Evolutionary conservation across 2,797 vertebrate genomes (phyloP).

Genomic region (Xyrichtys novacula): DNA sequence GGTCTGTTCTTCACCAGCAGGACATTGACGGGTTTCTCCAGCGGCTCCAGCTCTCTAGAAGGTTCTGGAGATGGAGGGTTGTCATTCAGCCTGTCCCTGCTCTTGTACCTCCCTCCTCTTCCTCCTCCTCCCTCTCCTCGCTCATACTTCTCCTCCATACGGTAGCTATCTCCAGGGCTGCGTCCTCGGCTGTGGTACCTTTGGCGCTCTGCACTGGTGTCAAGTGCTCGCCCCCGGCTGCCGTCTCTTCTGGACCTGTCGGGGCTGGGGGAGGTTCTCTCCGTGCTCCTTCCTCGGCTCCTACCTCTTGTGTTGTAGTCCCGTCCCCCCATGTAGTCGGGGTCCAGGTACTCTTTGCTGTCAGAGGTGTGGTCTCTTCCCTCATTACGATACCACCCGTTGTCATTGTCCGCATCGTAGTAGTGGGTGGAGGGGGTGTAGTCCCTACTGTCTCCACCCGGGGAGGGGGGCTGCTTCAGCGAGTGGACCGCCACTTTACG

Average conservation of each 20-base stretch:
- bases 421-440: slow-evolving; percentile 87
- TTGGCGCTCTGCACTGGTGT: slow-evolving; percentile 64
- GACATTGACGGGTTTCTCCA: slow-evolving; percentile 88
- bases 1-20: slow-evolving; percentile 91
- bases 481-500: slow-evolving; percentile 85
- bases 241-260: slow-evolving; percentile 68
- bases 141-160: slow-evolving; percentile 82
- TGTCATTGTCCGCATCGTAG: slow-evolving; percentile 89
- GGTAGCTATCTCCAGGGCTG: slow-evolving; percentile 70
- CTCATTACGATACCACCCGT: slow-evolving; percentile 85
- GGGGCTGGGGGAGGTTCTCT: slow-evolving; percentile 76
- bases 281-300: slow-evolving; percentile 82
- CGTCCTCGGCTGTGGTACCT: slow-evolving; percentile 84
- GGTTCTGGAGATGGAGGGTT: slow-evolving; percentile 85
- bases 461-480: slow-evolving; percentile 81
- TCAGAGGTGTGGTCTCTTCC: slow-evolving; percentile 82
- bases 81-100: slow-evolving; percentile 85
- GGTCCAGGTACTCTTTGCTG: slow-evolving; percentile 73
- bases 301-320: slow-evolving; percentile 78
- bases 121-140: slow-evolving; percentile 62
- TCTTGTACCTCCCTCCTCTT: slow-evolving; percentile 76
- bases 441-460: slow-evolving; percentile 82
- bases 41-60: slow-evolving; percentile 65
- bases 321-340: slow-evolving; percentile 79
- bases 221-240: slow-evolving; percentile 44